These are phyloP conservation scores for Sapajus apella DNA, from an alignment of 2,113 vertebrate genomes.

Conservation along the genomic window DNA sequence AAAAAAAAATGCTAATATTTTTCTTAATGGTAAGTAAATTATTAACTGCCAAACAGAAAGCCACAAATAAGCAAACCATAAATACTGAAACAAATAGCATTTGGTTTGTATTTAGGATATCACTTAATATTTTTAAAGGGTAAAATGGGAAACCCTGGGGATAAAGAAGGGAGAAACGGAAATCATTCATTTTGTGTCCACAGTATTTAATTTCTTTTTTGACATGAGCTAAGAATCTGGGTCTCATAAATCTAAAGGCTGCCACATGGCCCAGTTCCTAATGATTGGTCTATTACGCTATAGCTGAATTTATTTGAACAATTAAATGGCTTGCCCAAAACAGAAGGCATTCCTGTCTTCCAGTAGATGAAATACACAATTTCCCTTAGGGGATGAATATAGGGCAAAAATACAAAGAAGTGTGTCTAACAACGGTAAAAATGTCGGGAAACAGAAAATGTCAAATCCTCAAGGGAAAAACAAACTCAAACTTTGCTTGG, in stretches of 20 bases:
- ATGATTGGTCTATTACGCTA: constrained; percentile 68
- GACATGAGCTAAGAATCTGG: constrained; percentile 41
- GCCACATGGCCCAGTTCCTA: constrained; percentile 49
- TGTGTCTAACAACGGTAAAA: constrained; percentile 75
- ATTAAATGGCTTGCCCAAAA: constrained; percentile 72
- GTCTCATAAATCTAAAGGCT: constrained; percentile 48
- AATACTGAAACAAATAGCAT: not conserved
- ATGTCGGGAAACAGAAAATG: constrained; percentile 84
- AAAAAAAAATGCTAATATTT: not conserved
- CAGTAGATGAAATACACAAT: constrained; percentile 70
- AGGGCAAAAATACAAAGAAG: constrained; percentile 67
- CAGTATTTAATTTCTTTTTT: constrained; percentile 54
- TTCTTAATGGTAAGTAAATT: not conserved
- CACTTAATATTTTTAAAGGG: constrained; percentile 29
- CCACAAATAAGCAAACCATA: not conserved
- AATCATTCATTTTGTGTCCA: constrained; percentile 7
- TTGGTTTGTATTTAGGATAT: not conserved
- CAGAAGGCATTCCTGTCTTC: constrained; percentile 71
- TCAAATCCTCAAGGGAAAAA: constrained; percentile 78
- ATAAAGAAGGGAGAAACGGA: not conserved
- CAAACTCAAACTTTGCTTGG: constrained; percentile 71
- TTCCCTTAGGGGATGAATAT: constrained; percentile 39
- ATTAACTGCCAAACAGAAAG: not conserved
- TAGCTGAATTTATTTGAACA: constrained; percentile 71
- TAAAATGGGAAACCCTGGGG: not conserved